A percentile compares a stretch with the other conserved stretches of the same genome.
Evolutionary conservation across 1,140 invertebrate species (phyloP).

Genomic region (Colletes latitarsis): DNA sequence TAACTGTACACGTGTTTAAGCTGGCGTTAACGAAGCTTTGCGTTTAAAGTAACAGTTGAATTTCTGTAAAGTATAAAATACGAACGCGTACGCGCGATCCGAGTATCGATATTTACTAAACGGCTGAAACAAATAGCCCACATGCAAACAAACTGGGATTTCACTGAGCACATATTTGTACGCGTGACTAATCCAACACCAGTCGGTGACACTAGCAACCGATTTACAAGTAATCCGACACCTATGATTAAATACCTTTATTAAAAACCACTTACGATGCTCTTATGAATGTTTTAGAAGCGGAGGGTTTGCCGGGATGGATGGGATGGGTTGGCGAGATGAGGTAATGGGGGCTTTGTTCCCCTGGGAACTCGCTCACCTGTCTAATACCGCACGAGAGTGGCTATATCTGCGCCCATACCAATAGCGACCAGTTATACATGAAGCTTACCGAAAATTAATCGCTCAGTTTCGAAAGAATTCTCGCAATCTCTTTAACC

Average conservation of each 20-base stretch:
- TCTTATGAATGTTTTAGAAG: constrained; percentile 75
- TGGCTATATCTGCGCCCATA: constrained; percentile 70
- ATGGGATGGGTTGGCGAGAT: constrained; percentile 67
- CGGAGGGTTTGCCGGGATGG: constrained; percentile 58
- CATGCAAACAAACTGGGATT: constrained; percentile 42
- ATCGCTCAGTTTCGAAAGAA: constrained; percentile 67
- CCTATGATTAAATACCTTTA: constrained; percentile 77
- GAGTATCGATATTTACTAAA: not conserved
- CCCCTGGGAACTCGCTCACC: constrained; percentile 76
- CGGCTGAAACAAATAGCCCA: constrained; percentile 32
- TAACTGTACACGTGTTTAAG: constrained; percentile 57
- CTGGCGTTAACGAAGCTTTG: constrained; percentile 22
- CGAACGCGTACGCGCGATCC: too few relatives aligned
- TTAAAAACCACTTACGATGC: constrained; percentile 76
- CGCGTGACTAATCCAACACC: constrained; percentile 48
- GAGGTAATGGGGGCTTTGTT: constrained; percentile 77
- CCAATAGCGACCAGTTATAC: constrained; percentile 66
- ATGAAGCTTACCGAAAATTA: constrained; percentile 66
- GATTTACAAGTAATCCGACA: constrained; percentile 72
- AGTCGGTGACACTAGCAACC: constrained; percentile 27
- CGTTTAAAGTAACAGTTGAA: not conserved
- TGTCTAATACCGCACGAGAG: constrained; percentile 78
- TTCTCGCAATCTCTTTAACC: constrained; percentile 34
- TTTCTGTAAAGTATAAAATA: not conserved
- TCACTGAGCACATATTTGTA: constrained; percentile 33